phyloP scores from a whole-genome alignment of 2,888 invertebrate species.

The Lithosia quadra region DNA sequence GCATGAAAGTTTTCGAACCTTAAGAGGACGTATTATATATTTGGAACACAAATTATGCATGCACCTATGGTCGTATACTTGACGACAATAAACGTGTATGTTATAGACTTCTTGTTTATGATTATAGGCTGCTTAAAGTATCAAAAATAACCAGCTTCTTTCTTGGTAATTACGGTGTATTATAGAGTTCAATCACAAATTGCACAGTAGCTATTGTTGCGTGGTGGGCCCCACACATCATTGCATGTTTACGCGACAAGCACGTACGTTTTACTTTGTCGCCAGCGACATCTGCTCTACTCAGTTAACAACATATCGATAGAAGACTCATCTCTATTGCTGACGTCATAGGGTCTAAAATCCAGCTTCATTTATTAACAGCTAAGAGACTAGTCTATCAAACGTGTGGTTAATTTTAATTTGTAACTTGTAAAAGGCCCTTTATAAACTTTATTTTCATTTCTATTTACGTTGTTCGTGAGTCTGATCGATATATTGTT shows the following conservation, averaged over 20 bases:
- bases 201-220: constrained; percentile 81
- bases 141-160: constrained; percentile 57
- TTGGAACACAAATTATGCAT: constrained; percentile 32
- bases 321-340: constrained; percentile 49
- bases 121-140: constrained; percentile 58
- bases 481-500: constrained; percentile 1
- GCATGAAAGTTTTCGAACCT: constrained; percentile 37
- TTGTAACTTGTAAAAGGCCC: constrained; percentile 71
- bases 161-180: constrained; percentile 72
- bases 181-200: constrained; percentile 83
- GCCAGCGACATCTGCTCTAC: constrained; percentile 76
- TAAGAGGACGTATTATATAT: constrained; percentile 43
- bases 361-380: constrained; percentile 35
- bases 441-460: constrained; percentile 67
- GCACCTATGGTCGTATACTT: constrained; percentile 5
- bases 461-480: constrained; percentile 18
- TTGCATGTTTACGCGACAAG: constrained; percentile 80
- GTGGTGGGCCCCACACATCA: constrained; percentile 81
- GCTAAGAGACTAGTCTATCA: constrained; percentile 59
- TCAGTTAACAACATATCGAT: constrained; percentile 38
- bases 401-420: constrained; percentile 73
- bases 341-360: constrained; percentile 50
- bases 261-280: constrained; percentile 86
- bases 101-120: constrained; percentile 11
- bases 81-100: constrained; percentile 14